Evolutionary conservation across 1,140 invertebrate genomes (phyloP), one percentile per base, ranked within the genome.

Genomic region (Cydia fagiglandana): DNA sequence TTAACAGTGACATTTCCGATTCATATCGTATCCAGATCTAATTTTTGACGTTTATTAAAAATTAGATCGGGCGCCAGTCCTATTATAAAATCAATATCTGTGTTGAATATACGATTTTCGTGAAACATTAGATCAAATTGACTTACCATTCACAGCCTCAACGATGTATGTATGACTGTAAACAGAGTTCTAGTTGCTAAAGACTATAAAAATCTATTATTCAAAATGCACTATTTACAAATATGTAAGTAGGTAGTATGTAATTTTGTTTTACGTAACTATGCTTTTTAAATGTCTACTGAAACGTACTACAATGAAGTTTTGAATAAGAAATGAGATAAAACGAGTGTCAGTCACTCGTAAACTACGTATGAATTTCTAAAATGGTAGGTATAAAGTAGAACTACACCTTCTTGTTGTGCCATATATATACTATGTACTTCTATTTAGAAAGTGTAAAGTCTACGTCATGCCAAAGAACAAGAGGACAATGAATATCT

Each of bases 381-480:
- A 61, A 10, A 61, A 61, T 24, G 56, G 7, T 61, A 61, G 17
- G 56, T 24, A 61, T 61, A 61, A 12, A 24, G 9, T 61, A 20
- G n/a, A n/a, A 53, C 15, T 53, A 53, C n/a, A 53, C 50, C 12
- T 47, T 12, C 45, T 47, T 7, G 6, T 56, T 24, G 10, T 61
- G 9, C 56, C n/a, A 24, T 20, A 12, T 1, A 10, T 61, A 61
- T 61, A 61, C 17, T 1, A 10, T 61, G 24, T 61, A 61, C 17
- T 61, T 61, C 9, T 61, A 61, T 24, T 61, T 61, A 24, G 56
- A 61, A 61, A 61, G 53, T 56, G 53, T 24, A 24, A 56, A n/a
- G 6, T 20, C 56, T 61, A 61, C 20, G n/a, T 61, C 56, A 61
- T 61, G 56, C 56, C 20, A 61, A 3, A 61, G 6, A 12, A 61